These are phyloP conservation scores for Litoditis marina DNA, from an alignment of 2,888 invertebrate genomes.

Conservation along the genomic window DNA sequence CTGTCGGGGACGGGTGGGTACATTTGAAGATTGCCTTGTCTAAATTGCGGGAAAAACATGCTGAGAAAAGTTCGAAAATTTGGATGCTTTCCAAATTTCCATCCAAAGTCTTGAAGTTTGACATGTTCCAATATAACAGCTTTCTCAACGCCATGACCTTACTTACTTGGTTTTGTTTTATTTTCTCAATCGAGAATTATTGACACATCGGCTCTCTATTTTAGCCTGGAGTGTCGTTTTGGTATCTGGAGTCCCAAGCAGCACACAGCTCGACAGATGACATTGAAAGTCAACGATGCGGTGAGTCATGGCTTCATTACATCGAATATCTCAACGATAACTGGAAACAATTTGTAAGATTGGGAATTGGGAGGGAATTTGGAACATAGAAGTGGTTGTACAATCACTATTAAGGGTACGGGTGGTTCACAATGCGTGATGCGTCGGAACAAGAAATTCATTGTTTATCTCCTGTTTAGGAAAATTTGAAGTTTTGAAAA, in stretches of 20 bases:
- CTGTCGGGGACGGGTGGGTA: conserved; percentile 25
- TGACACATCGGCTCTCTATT: conserved; percentile 1
- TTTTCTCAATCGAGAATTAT: no score
- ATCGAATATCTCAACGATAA: not conserved
- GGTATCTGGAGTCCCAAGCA: conserved; percentile 44
- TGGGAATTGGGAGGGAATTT: no score
- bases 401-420: no score
- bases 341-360: no score
- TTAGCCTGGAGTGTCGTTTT: conserved; percentile 33
- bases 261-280: conserved; percentile 47
- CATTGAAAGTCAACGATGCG: conserved; percentile 15
- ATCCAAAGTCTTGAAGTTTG: not conserved
- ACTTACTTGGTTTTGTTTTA: no score
- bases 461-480: no score
- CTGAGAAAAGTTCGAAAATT: not conserved
- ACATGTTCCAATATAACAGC: no score
- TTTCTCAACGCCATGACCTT: no score
- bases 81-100: not conserved
- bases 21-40: not conserved
- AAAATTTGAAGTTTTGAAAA: not conserved
- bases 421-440: no score
- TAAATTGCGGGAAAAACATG: not conserved
- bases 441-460: not conserved
- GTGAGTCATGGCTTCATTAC: conserved; percentile 11
- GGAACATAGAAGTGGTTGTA: no score